These are phyloP conservation scores for Dicranocentrus wangi DNA, from an alignment of 2,888 invertebrate genomes.

Conservation along the genomic window DNA sequence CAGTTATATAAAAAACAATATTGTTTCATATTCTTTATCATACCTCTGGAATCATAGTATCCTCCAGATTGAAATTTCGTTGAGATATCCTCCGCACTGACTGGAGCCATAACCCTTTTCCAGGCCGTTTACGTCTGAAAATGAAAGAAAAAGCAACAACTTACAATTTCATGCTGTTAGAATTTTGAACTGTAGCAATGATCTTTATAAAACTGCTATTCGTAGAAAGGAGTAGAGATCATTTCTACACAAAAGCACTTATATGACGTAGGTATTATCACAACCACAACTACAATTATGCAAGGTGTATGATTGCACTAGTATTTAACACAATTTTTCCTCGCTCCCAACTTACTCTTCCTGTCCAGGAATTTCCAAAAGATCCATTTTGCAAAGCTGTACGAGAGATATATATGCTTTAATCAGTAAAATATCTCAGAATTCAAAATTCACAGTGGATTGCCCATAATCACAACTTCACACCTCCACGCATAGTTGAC, in stretches of 20 bases:
- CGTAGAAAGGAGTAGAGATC: too few relatives aligned
- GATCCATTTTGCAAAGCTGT: conserved; percentile 41
- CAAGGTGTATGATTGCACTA: too few relatives aligned
- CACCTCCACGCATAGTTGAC: too few relatives aligned
- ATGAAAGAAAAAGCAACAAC: background rate
- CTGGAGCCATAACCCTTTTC: conserved; percentile 72
- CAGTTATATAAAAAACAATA: too few relatives aligned
- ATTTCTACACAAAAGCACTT: too few relatives aligned
- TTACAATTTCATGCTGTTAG: background rate
- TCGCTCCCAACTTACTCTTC: conserved; percentile 60
- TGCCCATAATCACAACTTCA: too few relatives aligned
- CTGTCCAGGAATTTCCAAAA: conserved; percentile 51
- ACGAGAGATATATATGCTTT: conserved; percentile 4
- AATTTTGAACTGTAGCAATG: too few relatives aligned
- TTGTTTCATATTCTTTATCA: too few relatives aligned
- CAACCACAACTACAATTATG: too few relatives aligned
- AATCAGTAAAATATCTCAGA: background rate
- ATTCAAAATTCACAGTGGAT: background rate
- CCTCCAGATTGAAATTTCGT: conserved; percentile 70
- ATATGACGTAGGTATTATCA: too few relatives aligned
- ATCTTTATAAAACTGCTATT: too few relatives aligned
- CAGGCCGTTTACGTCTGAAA: conserved; percentile 69
- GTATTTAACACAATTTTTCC: too few relatives aligned
- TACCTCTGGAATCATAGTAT: conserved; percentile 69
- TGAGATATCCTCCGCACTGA: conserved; percentile 72